Evolutionary conservation across 2,113 vertebrate genomes (phyloP).

Genomic region (Lepisosteus oculatus): DNA sequence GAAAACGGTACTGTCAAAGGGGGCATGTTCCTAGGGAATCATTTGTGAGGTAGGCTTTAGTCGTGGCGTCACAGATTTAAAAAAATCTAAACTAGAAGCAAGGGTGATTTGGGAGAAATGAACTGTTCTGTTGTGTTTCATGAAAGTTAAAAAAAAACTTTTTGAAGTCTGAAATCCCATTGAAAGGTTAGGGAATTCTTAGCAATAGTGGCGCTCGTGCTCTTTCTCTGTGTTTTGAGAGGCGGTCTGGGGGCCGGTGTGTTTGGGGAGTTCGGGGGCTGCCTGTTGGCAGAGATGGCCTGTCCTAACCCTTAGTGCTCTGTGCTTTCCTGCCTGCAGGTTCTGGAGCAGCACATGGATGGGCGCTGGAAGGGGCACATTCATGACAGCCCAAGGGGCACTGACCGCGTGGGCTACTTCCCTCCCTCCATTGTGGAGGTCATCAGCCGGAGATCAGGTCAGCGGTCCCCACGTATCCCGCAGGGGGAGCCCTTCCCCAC

Average conservation of each 20-base stretch:
- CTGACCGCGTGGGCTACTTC: slow-evolving; percentile 89
- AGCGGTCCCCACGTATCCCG: not conserved
- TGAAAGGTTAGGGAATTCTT: too few species aligned
- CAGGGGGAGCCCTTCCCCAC: too few species aligned
- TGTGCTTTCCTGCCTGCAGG: slow-evolving; percentile 56
- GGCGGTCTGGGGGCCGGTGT: not conserved
- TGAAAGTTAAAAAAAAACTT: too few species aligned
- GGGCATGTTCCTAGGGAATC: too few species aligned
- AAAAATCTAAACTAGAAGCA: too few species aligned
- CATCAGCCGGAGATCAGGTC: slow-evolving; percentile 86
- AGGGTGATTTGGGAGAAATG: too few species aligned
- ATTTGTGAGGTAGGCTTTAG: too few species aligned
- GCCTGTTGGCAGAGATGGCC: too few species aligned
- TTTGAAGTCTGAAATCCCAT: too few species aligned
- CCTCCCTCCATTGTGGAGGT: slow-evolving; percentile 92
- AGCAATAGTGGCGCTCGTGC: slow-evolving; percentile 2
- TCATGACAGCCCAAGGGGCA: slow-evolving; percentile 84
- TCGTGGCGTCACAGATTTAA: too few species aligned
- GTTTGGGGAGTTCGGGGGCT: not conserved
- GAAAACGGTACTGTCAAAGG: too few species aligned
- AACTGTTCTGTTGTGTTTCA: too few species aligned
- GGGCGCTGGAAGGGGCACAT: slow-evolving; percentile 95
- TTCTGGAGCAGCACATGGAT: slow-evolving; percentile 87
- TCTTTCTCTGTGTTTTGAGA: not conserved
- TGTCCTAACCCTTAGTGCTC: slow-evolving; percentile 1